phyloP scores from a whole-genome alignment of 37 sponge, comb jelly and placozoan species.

The Petrosia ficiformis region DNA sequence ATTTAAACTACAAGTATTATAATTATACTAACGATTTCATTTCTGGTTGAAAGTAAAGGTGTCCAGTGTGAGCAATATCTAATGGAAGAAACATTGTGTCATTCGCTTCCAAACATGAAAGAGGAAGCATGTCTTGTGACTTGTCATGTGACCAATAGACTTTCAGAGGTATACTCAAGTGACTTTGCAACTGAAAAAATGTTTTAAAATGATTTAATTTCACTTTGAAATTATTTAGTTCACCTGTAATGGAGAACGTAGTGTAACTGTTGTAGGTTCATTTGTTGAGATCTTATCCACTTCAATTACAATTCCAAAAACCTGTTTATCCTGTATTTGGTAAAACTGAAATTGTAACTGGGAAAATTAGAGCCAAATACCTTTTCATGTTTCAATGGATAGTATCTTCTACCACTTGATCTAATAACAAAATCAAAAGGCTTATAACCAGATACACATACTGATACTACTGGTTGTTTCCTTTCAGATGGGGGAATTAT shows the following conservation, averaged over 20 bases:
- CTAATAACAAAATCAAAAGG: slow-evolving; percentile 16
- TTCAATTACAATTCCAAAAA: slow-evolving; percentile 57
- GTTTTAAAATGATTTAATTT: neutral
- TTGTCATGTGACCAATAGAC: neutral
- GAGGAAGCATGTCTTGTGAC: neutral
- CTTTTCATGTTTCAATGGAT: slow-evolving; percentile 30
- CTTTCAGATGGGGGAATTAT: neutral
- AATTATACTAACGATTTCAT: neutral
- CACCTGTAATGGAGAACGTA: slow-evolving; percentile 56
- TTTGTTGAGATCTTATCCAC: slow-evolving; percentile 12
- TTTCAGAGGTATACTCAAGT: neutral
- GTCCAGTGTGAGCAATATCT: neutral
- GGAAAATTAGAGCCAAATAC: too few species aligned
- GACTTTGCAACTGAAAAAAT: neutral
- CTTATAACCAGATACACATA: slow-evolving; percentile 1
- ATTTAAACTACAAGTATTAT: too few species aligned
- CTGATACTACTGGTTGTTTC: neutral
- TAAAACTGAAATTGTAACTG: neutral
- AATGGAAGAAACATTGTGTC: neutral
- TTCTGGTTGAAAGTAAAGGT: neutral
- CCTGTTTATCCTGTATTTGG: neutral
- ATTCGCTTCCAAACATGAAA: neutral
- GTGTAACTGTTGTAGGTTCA: slow-evolving; percentile 15
- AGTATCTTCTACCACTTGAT: slow-evolving; percentile 27
- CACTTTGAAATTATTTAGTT: neutral